Conservation (phyloP, 2,113 vertebrate species). For the Barbus barbus region DNA sequence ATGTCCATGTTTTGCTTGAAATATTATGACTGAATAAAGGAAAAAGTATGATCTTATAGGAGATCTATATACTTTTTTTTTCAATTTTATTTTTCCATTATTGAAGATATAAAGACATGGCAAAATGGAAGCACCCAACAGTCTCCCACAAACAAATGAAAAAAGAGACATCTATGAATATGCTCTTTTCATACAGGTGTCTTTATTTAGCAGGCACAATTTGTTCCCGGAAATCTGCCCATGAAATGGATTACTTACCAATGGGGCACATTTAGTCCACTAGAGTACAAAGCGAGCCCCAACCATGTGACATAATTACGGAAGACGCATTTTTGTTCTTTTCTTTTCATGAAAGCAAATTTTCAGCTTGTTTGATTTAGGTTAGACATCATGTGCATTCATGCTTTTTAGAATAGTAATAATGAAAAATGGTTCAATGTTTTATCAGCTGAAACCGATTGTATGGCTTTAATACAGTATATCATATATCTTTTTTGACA, state of each 20-base stretch:
- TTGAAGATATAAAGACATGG: not conserved
- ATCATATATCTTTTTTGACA: not conserved
- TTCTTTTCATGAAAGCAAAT: not conserved
- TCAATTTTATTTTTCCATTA: not conserved
- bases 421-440: not conserved
- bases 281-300: not conserved
- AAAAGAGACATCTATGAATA: not conserved
- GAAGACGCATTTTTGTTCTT: not conserved
- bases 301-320: not conserved
- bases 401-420: not conserved
- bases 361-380: not conserved
- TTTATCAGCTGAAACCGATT: not conserved
- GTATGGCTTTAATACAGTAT: not conserved
- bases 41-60: not conserved
- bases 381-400: not conserved
- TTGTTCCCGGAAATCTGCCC: constrained; percentile 13
- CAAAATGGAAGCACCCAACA: not conserved
- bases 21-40: not conserved
- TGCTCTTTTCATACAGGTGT: not conserved
- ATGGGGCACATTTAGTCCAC: not conserved
- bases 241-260: constrained; percentile 1
- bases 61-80: not conserved
- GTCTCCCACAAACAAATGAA: not conserved
- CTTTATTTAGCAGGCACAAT: not conserved
- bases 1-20: not conserved